Conservation (phyloP, 1,140 invertebrate species). For the Lucilia cuprina region DNA sequence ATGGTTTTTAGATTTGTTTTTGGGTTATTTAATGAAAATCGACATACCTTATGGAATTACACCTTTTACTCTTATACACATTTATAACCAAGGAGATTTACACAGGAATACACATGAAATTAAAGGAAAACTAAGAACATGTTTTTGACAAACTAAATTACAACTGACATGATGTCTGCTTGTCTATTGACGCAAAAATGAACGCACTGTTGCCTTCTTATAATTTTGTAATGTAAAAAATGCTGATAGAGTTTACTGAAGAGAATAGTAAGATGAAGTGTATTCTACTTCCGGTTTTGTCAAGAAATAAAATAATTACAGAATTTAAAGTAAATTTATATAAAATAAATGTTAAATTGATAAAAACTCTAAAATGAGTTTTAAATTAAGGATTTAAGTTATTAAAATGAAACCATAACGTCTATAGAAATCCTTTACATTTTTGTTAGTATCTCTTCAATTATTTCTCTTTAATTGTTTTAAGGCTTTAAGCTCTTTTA, state of each 20-base stretch:
- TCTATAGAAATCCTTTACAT: no score
- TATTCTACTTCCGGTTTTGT: neutral
- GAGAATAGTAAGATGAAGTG: neutral
- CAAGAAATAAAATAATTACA: no score
- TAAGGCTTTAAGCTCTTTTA: neutral
- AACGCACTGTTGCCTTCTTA: conserved; percentile 5
- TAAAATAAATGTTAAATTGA: no score
- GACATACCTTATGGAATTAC: conserved; percentile 38
- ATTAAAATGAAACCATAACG: no score
- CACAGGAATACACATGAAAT: neutral
- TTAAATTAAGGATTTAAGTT: no score
- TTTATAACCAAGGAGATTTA: neutral
- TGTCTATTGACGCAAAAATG: neutral
- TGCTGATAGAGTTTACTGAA: neutral
- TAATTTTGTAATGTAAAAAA: neutral
- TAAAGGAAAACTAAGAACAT: neutral
- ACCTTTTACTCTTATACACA: conserved; percentile 4
- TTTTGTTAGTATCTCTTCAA: no score
- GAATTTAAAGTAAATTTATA: no score
- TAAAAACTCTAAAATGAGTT: no score
- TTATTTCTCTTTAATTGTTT: neutral
- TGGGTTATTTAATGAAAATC: conserved; percentile 36
- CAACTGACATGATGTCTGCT: conserved; percentile 32
- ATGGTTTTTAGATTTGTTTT: neutral
- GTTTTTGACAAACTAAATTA: conserved; percentile 41